Percentiles rank a stretch among this genome's conserved stretches.
phyloP scores from a whole-genome alignment of 2,113 vertebrate genomes.

The Regulus satrapa region DNA sequence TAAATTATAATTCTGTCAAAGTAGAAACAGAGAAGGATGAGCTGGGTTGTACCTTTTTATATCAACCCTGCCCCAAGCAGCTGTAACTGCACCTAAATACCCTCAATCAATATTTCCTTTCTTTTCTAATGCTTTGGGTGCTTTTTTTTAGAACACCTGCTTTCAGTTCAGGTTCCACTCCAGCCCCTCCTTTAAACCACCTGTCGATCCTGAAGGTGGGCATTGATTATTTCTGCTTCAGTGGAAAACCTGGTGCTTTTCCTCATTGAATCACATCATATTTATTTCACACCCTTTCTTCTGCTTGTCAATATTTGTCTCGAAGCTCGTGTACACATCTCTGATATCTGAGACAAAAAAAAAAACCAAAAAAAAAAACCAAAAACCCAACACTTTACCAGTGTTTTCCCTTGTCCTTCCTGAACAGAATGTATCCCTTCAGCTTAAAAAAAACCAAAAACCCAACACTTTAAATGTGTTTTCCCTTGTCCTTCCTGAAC shows the following conservation, averaged over 20 bases:
- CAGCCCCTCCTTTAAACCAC: not conserved
- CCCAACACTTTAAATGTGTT: too few species aligned
- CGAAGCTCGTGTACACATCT: not conserved
- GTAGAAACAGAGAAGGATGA: not conserved
- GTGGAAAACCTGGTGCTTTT: not conserved
- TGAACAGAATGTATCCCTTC: not conserved
- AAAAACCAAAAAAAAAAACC: rapidly evolving
- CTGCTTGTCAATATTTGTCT: not conserved
- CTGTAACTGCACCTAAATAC: not conserved
- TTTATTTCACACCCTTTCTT: not conserved
- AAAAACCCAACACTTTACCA: too few species aligned
- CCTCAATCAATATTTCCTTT: not conserved
- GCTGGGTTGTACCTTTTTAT: not conserved
- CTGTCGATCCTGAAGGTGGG: not conserved
- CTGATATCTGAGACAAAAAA: not conserved
- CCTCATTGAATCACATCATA: not conserved
- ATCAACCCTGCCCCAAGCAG: not conserved
- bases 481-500: too few species aligned
- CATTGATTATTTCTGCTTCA: not conserved
- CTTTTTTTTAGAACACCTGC: not conserved
- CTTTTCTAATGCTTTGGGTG: not conserved
- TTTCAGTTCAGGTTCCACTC: not conserved
- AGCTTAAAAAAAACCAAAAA: too few species aligned
- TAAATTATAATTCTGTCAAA: not conserved
- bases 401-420: not conserved